phyloP scores from a whole-genome alignment of 35 echinoderm and acorn worm species.

The Strongylocentrotus purpuratus region DNA sequence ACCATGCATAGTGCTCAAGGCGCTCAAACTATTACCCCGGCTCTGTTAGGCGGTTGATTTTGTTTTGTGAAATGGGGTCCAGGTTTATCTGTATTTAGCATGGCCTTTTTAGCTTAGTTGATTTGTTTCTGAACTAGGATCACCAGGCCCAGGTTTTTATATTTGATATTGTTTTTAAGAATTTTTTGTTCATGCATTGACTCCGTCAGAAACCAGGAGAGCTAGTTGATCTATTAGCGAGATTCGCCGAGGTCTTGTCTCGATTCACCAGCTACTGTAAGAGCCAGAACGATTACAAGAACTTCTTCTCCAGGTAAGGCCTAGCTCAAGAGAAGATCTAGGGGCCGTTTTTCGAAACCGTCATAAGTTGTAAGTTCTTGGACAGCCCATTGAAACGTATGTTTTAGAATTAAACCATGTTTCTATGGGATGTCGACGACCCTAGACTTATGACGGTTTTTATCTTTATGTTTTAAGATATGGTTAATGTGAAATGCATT shows the following conservation, averaged over 20 bases:
- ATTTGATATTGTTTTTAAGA: neutral
- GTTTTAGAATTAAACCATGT: no score
- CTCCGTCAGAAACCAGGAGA: conserved; percentile 74
- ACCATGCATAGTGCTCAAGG: no score
- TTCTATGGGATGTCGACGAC: no score
- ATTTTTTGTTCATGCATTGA: neutral
- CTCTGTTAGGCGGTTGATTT: no score
- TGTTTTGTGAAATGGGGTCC: neutral
- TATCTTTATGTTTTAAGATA: no score
- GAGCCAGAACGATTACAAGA: conserved; percentile 82
- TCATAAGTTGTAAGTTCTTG: no score
- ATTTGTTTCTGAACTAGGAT: neutral
- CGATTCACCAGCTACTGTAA: conserved; percentile 62
- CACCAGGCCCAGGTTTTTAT: neutral
- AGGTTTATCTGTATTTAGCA: neutral
- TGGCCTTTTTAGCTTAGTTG: neutral
- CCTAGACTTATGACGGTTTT: no score
- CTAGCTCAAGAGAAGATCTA: no score
- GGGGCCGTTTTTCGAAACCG: no score
- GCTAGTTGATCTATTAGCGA: conserved; percentile 68
- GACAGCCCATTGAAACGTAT: no score
- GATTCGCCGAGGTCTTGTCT: conserved; percentile 46
- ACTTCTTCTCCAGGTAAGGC: conserved; percentile 79
- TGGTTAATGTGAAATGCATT: no score
- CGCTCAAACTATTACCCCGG: no score